Evolutionary conservation across 1,140 invertebrate genomes (phyloP).

Genomic region (Drosophila aff.): DNA sequence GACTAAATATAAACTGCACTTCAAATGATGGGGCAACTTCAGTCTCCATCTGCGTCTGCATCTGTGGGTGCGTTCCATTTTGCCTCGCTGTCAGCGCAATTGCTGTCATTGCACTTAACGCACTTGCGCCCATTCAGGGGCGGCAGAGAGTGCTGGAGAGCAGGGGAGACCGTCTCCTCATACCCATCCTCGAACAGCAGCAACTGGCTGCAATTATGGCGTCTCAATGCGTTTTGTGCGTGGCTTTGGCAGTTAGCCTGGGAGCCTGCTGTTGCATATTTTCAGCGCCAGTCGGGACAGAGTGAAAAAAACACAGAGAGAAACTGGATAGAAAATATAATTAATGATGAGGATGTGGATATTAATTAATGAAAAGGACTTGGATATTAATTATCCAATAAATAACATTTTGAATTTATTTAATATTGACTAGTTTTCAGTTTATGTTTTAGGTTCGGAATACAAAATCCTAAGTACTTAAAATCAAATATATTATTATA

Average conservation of each 20-base stretch:
- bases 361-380: background rate
- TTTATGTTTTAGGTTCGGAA: too few relatives aligned
- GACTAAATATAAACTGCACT: slow-evolving; percentile 79
- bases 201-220: slow-evolving; percentile 79
- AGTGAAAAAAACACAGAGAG: slow-evolving; percentile 14
- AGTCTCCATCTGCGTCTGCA: slow-evolving; percentile 15
- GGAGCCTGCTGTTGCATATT: slow-evolving; percentile 68
- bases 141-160: background rate
- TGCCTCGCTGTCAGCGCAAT: slow-evolving; percentile 74
- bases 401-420: too few relatives aligned
- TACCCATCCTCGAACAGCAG: slow-evolving; percentile 20
- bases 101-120: slow-evolving; percentile 81
- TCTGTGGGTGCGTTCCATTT: slow-evolving; percentile 63
- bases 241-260: slow-evolving; percentile 76
- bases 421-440: background rate
- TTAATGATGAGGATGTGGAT: too few relatives aligned
- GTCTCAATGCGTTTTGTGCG: slow-evolving; percentile 81
- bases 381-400: too few relatives aligned
- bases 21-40: slow-evolving; percentile 44
- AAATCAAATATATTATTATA: too few relatives aligned
- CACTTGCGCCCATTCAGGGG: slow-evolving; percentile 62
- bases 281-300: slow-evolving; percentile 33
- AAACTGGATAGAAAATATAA: fast-evolving
- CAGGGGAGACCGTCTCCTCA: background rate
- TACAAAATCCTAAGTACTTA: too few relatives aligned